Conservation (phyloP, 2,888 invertebrate genomes). For the Venustoraphidia nigricollis region DNA sequence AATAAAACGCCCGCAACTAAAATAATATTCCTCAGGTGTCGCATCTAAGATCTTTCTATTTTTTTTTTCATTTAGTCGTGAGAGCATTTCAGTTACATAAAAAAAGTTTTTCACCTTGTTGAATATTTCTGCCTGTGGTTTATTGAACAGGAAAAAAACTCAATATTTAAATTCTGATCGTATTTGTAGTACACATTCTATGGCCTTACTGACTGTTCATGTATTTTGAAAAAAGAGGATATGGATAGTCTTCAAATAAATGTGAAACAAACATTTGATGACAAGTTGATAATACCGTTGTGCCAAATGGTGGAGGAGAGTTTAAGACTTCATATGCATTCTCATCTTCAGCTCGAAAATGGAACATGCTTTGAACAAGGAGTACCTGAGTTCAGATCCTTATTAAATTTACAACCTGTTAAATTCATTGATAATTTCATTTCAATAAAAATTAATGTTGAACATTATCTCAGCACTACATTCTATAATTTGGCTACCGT, state of each 20-base stretch:
- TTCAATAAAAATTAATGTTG: conserved; percentile 52
- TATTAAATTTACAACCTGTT: conserved; percentile 41
- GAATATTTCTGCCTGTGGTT: no score
- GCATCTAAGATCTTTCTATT: no score
- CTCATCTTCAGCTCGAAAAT: conserved; percentile 66
- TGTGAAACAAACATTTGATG: conserved; percentile 32
- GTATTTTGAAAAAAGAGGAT: conserved; percentile 15
- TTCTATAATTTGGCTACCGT: conserved; percentile 97
- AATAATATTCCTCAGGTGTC: no score
- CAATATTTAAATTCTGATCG: background rate
- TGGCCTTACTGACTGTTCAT: conserved; percentile 21
- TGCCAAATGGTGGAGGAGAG: conserved; percentile 86
- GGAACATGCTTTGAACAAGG: conserved; percentile 54
- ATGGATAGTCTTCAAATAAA: conserved; percentile 26
- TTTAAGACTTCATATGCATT: conserved; percentile 80
- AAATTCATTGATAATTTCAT: conserved; percentile 39
- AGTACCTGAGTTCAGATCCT: conserved; percentile 45
- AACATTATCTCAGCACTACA: conserved; percentile 82
- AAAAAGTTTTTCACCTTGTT: no score
- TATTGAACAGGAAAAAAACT: no score
- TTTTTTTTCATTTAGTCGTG: no score
- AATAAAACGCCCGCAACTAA: no score
- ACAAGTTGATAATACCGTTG: conserved; percentile 48
- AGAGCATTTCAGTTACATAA: no score
- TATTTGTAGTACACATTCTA: conserved; percentile 20